These are phyloP conservation scores for Ellobius talpinus DNA, from an alignment of 2,113 vertebrate genomes.

Conservation along the genomic window DNA sequence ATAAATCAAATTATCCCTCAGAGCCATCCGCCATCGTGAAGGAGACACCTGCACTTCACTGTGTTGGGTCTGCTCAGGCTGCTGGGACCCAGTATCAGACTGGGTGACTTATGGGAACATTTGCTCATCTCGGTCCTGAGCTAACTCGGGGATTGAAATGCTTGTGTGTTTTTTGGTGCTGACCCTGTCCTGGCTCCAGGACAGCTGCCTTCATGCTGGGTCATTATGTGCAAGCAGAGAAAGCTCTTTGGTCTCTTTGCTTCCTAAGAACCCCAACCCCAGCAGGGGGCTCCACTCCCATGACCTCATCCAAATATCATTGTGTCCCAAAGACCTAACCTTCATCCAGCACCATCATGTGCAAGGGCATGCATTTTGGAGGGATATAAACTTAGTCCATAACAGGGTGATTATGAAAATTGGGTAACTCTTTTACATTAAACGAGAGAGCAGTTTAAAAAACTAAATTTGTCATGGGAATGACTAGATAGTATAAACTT, in stretches of 20 bases:
- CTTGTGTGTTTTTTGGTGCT: background rate
- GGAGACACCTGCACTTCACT: background rate
- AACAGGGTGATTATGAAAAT: background rate
- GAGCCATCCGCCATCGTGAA: background rate
- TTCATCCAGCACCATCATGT: background rate
- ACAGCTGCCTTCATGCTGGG: background rate
- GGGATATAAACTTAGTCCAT: background rate
- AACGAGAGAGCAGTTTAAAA: background rate
- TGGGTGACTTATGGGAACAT: background rate
- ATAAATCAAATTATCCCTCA: background rate
- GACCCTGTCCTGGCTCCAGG: background rate
- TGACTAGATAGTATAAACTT: background rate
- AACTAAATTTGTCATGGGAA: background rate
- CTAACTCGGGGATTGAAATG: background rate
- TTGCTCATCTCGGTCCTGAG: background rate
- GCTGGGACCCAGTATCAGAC: background rate
- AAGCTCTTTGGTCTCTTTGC: background rate
- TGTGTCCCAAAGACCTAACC: background rate
- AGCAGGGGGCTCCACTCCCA: background rate
- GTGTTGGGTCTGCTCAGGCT: background rate
- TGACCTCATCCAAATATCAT: background rate
- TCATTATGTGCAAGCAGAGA: background rate
- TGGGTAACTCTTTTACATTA: conserved; percentile 2
- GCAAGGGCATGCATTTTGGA: background rate
- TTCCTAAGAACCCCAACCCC: background rate